Conservation (phyloP, 2,888 invertebrate species). For the Mesorhabditis belari region DNA sequence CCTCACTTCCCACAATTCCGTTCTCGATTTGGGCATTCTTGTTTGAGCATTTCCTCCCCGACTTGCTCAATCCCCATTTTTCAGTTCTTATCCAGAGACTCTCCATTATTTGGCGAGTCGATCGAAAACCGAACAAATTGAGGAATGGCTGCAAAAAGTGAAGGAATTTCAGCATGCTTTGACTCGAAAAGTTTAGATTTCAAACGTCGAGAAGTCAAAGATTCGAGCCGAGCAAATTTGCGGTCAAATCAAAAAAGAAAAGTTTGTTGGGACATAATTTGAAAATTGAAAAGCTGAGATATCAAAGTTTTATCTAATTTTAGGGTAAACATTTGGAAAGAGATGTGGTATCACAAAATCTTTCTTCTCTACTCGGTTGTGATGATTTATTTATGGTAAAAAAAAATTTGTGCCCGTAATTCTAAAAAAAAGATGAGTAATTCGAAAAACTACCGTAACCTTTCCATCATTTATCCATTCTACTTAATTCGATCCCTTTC, state of each 20-base stretch:
- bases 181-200: background rate
- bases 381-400: slow-evolving; percentile 22
- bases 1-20: background rate
- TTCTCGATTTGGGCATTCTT: background rate
- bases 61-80: background rate
- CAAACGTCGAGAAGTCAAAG: background rate
- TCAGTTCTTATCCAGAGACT: slow-evolving; percentile 9
- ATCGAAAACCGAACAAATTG: background rate
- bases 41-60: slow-evolving; percentile 1
- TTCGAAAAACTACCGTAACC: background rate
- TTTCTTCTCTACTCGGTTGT: slow-evolving; percentile 11
- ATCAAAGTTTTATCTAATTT: background rate
- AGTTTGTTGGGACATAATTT: background rate
- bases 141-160: background rate
- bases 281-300: too few species aligned
- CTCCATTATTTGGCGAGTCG: slow-evolving; percentile 8
- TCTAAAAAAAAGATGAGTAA: too few species aligned
- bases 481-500: too few species aligned
- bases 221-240: background rate
- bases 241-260: background rate
- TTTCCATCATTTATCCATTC: too few species aligned
- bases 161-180: background rate
- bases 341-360: slow-evolving; percentile 8
- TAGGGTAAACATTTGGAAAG: background rate
- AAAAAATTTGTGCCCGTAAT: too few species aligned